These are phyloP conservation scores for Aphaenogaster ashmeadi DNA, from an alignment of 1,140 invertebrate genomes.

Conservation along the genomic window DNA sequence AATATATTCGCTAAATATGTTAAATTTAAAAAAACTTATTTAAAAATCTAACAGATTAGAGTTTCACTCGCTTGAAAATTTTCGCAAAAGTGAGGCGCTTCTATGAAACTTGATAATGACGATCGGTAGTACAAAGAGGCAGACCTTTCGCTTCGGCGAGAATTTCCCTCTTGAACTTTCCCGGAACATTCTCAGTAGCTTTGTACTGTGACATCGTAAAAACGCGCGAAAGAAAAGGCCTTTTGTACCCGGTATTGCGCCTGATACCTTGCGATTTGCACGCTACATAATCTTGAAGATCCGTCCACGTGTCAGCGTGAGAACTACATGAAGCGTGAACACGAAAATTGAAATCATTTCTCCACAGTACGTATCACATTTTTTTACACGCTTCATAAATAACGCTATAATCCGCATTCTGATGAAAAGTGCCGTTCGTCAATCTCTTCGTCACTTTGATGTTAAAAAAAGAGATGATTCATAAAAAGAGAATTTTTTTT, in stretches of 20 bases:
- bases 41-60: conserved; percentile 7
- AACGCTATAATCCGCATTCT: not conserved
- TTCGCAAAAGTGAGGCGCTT: conserved; percentile 6
- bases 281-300: conserved; percentile 53
- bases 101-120: conserved; percentile 66
- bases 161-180: conserved; percentile 63
- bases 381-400: not conserved
- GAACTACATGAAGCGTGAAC: not conserved
- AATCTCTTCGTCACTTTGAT: not conserved
- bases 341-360: conserved; percentile 3
- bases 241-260: conserved; percentile 42
- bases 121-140: conserved; percentile 4
- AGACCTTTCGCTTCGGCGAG: conserved; percentile 30
- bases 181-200: conserved; percentile 20
- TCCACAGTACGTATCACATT: not conserved
- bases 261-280: conserved; percentile 51
- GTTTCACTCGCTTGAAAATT: conserved; percentile 37
- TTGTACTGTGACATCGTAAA: conserved; percentile 21
- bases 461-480: not conserved
- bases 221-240: conserved; percentile 29
- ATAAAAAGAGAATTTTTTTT: conserved; percentile 9
- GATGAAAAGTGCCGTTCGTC: conserved; percentile 2
- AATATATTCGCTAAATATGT: not conserved
- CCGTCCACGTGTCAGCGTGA: not conserved
- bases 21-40: conserved; percentile 1